A percentile compares a stretch with the other conserved stretches of the same genome.
Evolutionary conservation across 2,797 vertebrate genomes (phyloP).

Genomic region (Amazona finschi): DNA sequence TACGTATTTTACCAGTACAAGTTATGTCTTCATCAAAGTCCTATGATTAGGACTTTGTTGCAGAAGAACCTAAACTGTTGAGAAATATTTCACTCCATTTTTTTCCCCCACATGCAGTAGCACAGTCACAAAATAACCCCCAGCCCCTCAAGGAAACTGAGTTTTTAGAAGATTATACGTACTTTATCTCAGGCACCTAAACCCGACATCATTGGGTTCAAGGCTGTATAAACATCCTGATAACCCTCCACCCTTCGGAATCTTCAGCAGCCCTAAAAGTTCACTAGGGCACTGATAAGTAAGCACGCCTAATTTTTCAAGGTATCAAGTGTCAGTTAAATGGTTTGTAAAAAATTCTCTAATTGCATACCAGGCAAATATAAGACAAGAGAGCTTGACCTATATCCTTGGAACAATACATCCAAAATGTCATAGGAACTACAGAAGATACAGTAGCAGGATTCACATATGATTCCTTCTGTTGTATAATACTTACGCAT

Average conservation of each 20-base stretch:
- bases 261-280: background rate
- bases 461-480: background rate
- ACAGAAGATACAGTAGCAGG: background rate
- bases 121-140: fast-evolving
- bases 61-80: background rate
- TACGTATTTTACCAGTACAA: background rate
- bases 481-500: background rate
- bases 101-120: fast-evolving
- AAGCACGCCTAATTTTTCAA: background rate
- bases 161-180: background rate
- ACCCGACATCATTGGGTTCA: background rate
- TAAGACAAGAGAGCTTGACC: background rate
- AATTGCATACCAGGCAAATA: background rate
- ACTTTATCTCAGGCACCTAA: background rate
- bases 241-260: background rate
- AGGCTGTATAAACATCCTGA: background rate
- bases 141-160: background rate
- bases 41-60: background rate
- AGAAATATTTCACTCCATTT: background rate
- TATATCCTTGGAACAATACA: background rate
- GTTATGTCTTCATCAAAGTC: background rate
- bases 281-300: background rate
- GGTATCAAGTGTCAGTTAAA: background rate
- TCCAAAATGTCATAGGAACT: background rate
- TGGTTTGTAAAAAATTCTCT: background rate